These are phyloP conservation scores for Caranx ignobilis DNA, from an alignment of 2,113 vertebrate species.

Conservation along the genomic window DNA sequence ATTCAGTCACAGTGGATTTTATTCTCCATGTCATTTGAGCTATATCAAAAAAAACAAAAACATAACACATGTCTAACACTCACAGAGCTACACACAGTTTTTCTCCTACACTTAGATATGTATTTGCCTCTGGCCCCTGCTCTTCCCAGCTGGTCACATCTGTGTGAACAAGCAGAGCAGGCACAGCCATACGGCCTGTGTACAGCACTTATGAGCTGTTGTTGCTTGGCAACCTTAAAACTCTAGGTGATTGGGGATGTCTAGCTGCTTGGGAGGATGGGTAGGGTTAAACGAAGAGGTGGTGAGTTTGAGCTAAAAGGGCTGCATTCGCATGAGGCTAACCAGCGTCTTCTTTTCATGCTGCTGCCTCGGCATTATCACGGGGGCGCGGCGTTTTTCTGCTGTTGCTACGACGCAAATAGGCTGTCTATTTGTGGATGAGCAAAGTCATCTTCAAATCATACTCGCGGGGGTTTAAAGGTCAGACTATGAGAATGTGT, in stretches of 20 bases:
- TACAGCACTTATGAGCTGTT: conserved; percentile 51
- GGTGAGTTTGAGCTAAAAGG: conserved; percentile 52
- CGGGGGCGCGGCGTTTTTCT: neutral
- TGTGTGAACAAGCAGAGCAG: conserved; percentile 64
- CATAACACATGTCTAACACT: neutral
- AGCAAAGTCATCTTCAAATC: conserved; percentile 16
- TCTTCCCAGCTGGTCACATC: conserved; percentile 67
- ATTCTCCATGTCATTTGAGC: neutral
- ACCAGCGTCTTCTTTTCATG: conserved; percentile 28
- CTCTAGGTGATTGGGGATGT: conserved; percentile 61
- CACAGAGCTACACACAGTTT: conserved; percentile 26
- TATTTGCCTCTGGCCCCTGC: conserved; percentile 62
- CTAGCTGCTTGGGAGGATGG: conserved; percentile 42
- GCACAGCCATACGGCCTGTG: conserved; percentile 31
- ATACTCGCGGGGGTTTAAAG: conserved; percentile 19
- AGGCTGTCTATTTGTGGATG: neutral
- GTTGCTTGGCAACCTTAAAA: conserved; percentile 83
- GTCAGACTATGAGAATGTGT: conserved; percentile 17
- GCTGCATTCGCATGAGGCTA: conserved; percentile 30
- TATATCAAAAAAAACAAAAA: neutral
- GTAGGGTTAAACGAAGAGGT: conserved; percentile 65
- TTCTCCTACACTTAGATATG: conserved; percentile 29
- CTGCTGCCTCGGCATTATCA: conserved; percentile 1
- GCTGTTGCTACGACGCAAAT: neutral
- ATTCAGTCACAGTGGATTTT: conserved; percentile 13